These are phyloP conservation scores for Palloptera scutellata DNA, from an alignment of 2,888 invertebrate species.

Conservation along the genomic window DNA sequence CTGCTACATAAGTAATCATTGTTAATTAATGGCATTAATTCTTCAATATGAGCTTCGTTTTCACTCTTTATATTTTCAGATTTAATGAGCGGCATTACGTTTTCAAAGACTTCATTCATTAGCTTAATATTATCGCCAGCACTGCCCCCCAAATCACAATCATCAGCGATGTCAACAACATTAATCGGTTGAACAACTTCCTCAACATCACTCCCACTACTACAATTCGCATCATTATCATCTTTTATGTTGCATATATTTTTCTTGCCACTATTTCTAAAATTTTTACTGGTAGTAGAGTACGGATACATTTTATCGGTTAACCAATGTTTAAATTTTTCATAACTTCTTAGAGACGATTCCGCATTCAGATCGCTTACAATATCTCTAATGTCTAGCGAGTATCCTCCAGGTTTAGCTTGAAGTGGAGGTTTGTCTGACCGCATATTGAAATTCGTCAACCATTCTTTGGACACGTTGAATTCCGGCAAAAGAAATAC, in stretches of 20 bases:
- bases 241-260: background rate
- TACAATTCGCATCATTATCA: background rate
- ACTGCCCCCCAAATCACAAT: background rate
- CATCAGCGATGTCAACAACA: slow-evolving; percentile 15
- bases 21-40: no score
- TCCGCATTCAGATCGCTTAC: background rate
- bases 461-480: background rate
- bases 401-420: background rate
- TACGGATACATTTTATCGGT: background rate
- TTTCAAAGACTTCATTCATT: no score
- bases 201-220: slow-evolving; percentile 18
- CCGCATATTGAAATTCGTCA: no score
- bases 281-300: background rate
- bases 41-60: no score
- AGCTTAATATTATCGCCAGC: background rate
- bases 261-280: background rate
- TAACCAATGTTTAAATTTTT: background rate
- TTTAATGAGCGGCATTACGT: no score
- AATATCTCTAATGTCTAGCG: background rate
- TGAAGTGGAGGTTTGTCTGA: no score
- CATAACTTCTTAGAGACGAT: background rate
- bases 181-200: background rate
- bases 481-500: no score
- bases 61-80: no score
- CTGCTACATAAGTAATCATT: background rate